Evolutionary conservation across 2,888 invertebrate species (phyloP).

Genomic region (Rhopalosiphum nymphaeae): DNA sequence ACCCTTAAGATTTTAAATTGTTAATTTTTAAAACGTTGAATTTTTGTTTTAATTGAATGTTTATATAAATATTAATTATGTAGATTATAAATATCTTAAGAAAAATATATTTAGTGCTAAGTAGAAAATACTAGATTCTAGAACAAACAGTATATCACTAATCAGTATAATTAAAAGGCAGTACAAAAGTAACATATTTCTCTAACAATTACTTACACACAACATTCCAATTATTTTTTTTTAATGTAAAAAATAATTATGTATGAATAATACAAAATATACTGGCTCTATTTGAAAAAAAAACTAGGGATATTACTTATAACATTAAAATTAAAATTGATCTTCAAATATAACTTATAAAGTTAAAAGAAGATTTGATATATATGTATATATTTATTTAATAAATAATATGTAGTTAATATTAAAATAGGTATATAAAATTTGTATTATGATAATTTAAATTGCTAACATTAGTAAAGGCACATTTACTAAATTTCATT

Average conservation of each 20-base stretch:
- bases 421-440: background rate
- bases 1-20: background rate
- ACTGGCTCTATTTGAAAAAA: background rate
- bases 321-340: background rate
- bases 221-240: background rate
- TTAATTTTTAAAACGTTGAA: background rate
- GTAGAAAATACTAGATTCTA: background rate
- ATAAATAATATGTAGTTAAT: background rate
- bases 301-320: too few relatives aligned
- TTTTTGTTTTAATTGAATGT: background rate
- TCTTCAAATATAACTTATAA: background rate
- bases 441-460: background rate
- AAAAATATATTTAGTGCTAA: background rate
- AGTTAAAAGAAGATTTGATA: background rate
- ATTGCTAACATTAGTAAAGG: background rate
- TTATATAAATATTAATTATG: background rate
- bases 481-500: background rate
- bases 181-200: background rate
- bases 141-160: background rate
- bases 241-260: background rate
- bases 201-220: background rate
- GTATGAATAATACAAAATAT: background rate
- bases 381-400: background rate
- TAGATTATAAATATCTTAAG: background rate
- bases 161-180: background rate